Conservation (phyloP, 2,113 vertebrate genomes). For the Stomatorhinus ivindoensis region DNA sequence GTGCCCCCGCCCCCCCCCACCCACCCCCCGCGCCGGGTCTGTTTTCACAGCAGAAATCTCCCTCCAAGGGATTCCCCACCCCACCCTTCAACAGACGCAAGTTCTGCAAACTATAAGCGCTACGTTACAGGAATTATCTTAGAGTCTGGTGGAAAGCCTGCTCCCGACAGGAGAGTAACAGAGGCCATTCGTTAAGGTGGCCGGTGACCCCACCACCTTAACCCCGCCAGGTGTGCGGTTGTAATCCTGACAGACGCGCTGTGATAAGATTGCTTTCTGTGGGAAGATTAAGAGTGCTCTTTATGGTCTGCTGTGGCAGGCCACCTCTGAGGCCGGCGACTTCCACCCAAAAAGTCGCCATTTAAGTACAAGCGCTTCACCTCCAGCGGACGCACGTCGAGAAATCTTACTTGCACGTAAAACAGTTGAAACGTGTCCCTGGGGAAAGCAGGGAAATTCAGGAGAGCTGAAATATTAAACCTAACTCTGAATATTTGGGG, state of each 20-base stretch:
- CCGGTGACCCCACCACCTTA: slow-evolving; percentile 16
- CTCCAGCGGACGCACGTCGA: not conserved
- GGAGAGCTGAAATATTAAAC: slow-evolving; percentile 4
- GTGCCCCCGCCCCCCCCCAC: not conserved
- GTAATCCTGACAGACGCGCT: slow-evolving; percentile 28
- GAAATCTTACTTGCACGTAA: slow-evolving; percentile 1
- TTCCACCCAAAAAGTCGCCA: not conserved
- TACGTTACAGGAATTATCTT: not conserved
- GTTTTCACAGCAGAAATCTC: not conserved
- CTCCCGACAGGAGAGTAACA: slow-evolving; percentile 10
- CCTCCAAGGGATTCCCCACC: not conserved
- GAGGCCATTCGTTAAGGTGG: slow-evolving; percentile 29
- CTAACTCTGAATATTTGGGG: slow-evolving; percentile 1
- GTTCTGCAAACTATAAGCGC: not conserved
- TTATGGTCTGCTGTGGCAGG: slow-evolving; percentile 16
- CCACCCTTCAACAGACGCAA: not conserved
- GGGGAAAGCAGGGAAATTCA: not conserved
- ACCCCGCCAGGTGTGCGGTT: slow-evolving; percentile 28
- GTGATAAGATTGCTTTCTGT: slow-evolving; percentile 35
- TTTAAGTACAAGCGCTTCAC: not conserved
- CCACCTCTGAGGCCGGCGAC: not conserved
- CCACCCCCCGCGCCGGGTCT: not conserved
- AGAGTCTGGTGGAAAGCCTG: slow-evolving; percentile 17
- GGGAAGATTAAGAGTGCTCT: slow-evolving; percentile 26
- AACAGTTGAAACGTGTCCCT: not conserved